Evolutionary conservation across 2,888 invertebrate species (phyloP).

Genomic region (Mellilla xanthometata): DNA sequence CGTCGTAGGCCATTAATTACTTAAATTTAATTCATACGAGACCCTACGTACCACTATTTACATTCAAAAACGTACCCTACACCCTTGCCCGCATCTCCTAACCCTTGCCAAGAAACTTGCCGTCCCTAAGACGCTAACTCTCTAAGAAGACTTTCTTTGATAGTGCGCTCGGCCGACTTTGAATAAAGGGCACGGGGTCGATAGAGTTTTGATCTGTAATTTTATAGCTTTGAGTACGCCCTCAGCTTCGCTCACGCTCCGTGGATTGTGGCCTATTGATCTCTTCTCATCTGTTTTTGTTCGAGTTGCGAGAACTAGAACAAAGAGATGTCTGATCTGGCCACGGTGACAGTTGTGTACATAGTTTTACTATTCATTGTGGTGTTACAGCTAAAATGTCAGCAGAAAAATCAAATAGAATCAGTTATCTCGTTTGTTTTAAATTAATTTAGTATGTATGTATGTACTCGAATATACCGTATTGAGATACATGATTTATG

Average conservation of each 20-base stretch:
- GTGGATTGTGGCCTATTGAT: constrained; percentile 72
- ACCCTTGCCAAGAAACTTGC: constrained; percentile 77
- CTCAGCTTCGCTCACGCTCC: constrained; percentile 56
- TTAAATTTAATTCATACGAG: constrained; percentile 82
- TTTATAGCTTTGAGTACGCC: constrained; percentile 78
- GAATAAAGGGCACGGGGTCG: constrained; percentile 79
- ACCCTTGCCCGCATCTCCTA: constrained; percentile 71
- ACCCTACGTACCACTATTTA: constrained; percentile 74
- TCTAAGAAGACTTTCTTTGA: constrained; percentile 80
- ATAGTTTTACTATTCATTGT: too few species aligned
- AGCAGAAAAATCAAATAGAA: too few species aligned
- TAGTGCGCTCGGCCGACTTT: constrained; percentile 76
- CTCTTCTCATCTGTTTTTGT: constrained; percentile 63
- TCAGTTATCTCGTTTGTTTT: too few species aligned
- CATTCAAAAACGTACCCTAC: constrained; percentile 75
- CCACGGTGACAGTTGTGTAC: background rate
- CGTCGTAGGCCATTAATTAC: constrained; percentile 72
- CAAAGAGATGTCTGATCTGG: constrained; percentile 34
- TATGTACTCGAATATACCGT: too few species aligned
- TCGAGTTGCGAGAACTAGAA: constrained; percentile 43
- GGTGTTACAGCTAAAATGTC: too few species aligned
- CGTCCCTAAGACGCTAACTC: constrained; percentile 79
- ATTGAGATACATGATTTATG: too few species aligned
- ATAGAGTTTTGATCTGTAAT: constrained; percentile 82
- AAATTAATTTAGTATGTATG: too few species aligned